Evolutionary conservation across 2,113 vertebrate species (phyloP).

Genomic region (Epinephelus fuscoguttatus): DNA sequence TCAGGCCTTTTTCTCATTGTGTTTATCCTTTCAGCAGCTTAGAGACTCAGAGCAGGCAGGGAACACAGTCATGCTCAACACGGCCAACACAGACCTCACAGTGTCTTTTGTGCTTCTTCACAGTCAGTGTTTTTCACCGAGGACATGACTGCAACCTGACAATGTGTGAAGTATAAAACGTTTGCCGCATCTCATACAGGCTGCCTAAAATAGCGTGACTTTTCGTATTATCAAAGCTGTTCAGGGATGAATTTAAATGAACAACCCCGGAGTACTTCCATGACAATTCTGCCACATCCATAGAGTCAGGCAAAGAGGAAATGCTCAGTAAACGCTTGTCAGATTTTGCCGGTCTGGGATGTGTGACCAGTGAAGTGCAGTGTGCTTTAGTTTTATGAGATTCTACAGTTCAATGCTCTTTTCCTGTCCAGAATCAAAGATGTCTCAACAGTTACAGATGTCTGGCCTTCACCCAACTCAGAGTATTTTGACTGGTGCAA

Average conservation of each 20-base stretch:
- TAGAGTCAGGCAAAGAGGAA: conserved; percentile 19
- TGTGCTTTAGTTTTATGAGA: conserved; percentile 18
- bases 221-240: neutral
- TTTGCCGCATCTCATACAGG: neutral
- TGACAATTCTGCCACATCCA: conserved; percentile 13
- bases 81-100: conserved; percentile 12
- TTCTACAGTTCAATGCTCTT: conserved; percentile 17
- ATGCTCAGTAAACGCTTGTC: conserved; percentile 49
- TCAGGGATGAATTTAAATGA: neutral
- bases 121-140: neutral
- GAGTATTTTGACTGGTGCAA: neutral
- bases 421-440: conserved; percentile 10
- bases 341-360: conserved; percentile 32
- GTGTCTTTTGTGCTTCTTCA: conserved; percentile 26
- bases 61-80: conserved; percentile 30
- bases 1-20: conserved; percentile 26
- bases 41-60: conserved; percentile 1
- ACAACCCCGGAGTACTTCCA: neutral
- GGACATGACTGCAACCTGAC: conserved; percentile 2
- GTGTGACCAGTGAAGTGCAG: conserved; percentile 45
- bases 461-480: neutral
- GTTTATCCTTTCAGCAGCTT: conserved; percentile 47
- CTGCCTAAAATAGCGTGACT: neutral
- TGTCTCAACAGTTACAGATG: neutral
- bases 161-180: conserved; percentile 2